These are phyloP conservation scores for Pyrrhosoma nymphula DNA, from an alignment of 2,888 invertebrate genomes.

Conservation along the genomic window DNA sequence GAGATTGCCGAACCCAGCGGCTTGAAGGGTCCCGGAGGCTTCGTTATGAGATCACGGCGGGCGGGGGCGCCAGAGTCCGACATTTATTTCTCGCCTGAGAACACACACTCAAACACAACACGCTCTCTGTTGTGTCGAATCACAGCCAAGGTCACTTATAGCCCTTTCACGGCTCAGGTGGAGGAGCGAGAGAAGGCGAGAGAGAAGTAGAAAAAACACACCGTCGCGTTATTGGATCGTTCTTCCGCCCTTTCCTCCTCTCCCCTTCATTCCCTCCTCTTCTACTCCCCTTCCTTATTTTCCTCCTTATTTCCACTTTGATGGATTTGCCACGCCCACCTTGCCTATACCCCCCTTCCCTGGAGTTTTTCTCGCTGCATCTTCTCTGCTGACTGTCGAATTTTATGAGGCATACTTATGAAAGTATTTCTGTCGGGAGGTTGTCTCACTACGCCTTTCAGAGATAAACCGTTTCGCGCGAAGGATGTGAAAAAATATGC, in stretches of 20 bases:
- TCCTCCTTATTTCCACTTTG: background rate
- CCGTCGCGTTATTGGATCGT: background rate
- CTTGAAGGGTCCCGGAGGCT: background rate
- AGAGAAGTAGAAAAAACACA: background rate
- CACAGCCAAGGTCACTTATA: background rate
- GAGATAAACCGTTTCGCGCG: background rate
- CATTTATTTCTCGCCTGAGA: slow-evolving; percentile 20
- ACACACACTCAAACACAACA: background rate
- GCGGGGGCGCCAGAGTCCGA: background rate
- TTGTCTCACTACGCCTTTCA: no score
- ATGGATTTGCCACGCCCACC: background rate
- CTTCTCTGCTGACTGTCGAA: background rate
- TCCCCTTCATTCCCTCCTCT: background rate
- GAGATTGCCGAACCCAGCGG: background rate
- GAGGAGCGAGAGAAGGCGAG: background rate
- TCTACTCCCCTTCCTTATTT: background rate
- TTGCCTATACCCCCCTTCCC: no score
- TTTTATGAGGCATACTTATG: background rate
- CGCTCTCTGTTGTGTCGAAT: background rate
- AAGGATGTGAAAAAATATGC: background rate
- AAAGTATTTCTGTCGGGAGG: background rate
- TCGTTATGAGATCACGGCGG: slow-evolving; percentile 38
- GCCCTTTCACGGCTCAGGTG: background rate
- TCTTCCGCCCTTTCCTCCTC: slow-evolving; percentile 25
- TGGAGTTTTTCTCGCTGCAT: background rate